phyloP scores from a whole-genome alignment of 1,140 invertebrate genomes.

The Ostrea denselamellosa region DNA sequence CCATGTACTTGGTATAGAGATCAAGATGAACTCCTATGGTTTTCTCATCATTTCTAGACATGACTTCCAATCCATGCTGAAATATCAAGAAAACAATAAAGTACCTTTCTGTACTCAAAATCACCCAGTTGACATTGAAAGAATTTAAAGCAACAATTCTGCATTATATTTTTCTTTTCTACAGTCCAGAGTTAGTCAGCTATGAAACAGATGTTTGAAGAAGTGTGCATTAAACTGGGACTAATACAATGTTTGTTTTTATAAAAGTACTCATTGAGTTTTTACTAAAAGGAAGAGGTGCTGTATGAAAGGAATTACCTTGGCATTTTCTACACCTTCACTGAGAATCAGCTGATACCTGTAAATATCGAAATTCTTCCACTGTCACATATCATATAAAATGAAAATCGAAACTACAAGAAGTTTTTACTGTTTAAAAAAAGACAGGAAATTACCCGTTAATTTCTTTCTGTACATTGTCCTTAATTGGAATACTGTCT shows the following conservation, averaged over 20 bases:
- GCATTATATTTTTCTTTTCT: not conserved
- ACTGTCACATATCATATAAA: not conserved
- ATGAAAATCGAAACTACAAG: not conserved
- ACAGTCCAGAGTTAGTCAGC: too few species aligned
- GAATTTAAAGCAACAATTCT: not conserved
- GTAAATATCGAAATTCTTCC: not conserved
- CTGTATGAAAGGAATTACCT: constrained; percentile 55
- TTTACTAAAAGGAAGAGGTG: too few species aligned
- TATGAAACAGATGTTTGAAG: too few species aligned
- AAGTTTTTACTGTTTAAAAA: not conserved
- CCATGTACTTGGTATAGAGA: constrained; percentile 77
- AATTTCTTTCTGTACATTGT: constrained; percentile 32
- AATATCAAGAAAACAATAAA: constrained; percentile 36
- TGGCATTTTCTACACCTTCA: constrained; percentile 59
- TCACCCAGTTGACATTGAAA: too few species aligned
- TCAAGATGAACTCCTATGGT: constrained; percentile 77
- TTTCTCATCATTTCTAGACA: constrained; percentile 76
- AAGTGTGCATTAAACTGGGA: too few species aligned
- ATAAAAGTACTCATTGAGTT: too few species aligned
- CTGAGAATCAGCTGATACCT: constrained; percentile 42
- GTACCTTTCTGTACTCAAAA: not conserved
- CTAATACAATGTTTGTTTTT: too few species aligned
- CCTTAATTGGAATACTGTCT: constrained; percentile 37
- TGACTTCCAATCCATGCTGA: constrained; percentile 77
- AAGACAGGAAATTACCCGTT: constrained; percentile 31